phyloP scores from a whole-genome alignment of 2,113 vertebrate species.

The Notarius quadriscutis region DNA sequence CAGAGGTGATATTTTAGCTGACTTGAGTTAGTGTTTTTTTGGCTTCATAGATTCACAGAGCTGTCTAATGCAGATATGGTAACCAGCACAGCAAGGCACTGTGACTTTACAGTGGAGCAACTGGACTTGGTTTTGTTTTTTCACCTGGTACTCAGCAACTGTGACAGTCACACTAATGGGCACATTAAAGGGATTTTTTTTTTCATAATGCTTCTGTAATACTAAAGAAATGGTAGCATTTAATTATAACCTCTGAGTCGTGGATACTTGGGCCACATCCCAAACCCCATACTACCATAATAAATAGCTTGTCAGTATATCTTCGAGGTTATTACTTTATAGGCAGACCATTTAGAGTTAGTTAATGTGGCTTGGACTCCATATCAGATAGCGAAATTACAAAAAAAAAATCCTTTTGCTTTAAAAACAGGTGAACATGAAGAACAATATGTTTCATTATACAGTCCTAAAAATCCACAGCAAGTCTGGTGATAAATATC shows the following conservation, averaged over 20 bases:
- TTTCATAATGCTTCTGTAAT: not conserved
- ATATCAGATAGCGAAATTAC: not conserved
- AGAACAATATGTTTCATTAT: not conserved
- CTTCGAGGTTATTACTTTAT: not conserved
- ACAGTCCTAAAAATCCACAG: no score
- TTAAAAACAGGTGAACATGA: not conserved
- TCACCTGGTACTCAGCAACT: not conserved
- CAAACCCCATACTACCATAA: not conserved
- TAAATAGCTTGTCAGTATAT: not conserved
- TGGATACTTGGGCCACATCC: not conserved
- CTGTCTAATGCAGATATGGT: not conserved
- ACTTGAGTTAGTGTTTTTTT: not conserved
- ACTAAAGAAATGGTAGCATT: not conserved
- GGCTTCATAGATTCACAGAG: not conserved
- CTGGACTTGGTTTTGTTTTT: not conserved
- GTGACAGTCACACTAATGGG: not conserved
- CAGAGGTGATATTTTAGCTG: not conserved
- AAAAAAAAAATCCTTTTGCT: not conserved
- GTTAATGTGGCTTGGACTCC: not conserved
- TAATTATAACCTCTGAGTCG: not conserved
- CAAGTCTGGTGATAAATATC: not conserved
- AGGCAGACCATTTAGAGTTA: not conserved
- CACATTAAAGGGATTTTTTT: not conserved
- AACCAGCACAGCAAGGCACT: not conserved
- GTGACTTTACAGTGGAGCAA: not conserved